Evolutionary conservation across 1,140 invertebrate genomes (phyloP).

Genomic region (Onthophagus taurus): DNA sequence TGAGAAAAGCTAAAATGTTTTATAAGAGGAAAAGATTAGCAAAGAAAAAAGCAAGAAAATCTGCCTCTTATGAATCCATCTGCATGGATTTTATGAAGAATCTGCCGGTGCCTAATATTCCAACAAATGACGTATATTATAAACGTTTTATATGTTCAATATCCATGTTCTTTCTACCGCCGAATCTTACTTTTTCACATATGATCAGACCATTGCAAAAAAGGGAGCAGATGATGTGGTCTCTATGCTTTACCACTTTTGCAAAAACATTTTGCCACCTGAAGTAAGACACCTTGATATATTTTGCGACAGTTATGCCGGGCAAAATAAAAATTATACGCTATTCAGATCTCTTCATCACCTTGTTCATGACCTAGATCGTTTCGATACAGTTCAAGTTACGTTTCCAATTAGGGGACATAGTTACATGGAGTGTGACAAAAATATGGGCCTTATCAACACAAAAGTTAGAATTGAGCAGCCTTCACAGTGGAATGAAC

Average conservation of each 20-base stretch:
- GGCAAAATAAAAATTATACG: constrained; percentile 20
- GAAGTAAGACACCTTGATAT: constrained; percentile 11
- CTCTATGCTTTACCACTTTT: constrained; percentile 12
- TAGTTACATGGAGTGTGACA: constrained; percentile 15
- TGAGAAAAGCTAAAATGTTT: constrained; percentile 10
- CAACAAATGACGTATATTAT: constrained; percentile 21
- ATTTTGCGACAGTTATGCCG: constrained; percentile 19
- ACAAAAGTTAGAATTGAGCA: no score
- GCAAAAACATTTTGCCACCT: not conserved
- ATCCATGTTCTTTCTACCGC: constrained; percentile 16
- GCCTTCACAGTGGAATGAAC: no score
- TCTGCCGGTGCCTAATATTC: constrained; percentile 14
- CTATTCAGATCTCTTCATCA: constrained; percentile 19
- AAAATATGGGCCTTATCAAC: constrained; percentile 18
- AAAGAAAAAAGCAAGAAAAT: constrained; percentile 2
- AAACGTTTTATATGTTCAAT: constrained; percentile 24
- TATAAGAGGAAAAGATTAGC: constrained; percentile 7
- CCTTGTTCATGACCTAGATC: constrained; percentile 9
- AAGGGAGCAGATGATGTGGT: constrained; percentile 25
- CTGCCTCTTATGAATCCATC: constrained; percentile 9
- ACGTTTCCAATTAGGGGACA: constrained; percentile 13
- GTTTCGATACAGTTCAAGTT: constrained; percentile 10
- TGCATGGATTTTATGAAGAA: constrained; percentile 16
- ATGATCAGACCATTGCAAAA: constrained; percentile 20
- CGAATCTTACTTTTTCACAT: constrained; percentile 21